Base-by-base conservation (phyloP, 2,888 invertebrate genomes). In the Physocephala rufipes region DNA sequence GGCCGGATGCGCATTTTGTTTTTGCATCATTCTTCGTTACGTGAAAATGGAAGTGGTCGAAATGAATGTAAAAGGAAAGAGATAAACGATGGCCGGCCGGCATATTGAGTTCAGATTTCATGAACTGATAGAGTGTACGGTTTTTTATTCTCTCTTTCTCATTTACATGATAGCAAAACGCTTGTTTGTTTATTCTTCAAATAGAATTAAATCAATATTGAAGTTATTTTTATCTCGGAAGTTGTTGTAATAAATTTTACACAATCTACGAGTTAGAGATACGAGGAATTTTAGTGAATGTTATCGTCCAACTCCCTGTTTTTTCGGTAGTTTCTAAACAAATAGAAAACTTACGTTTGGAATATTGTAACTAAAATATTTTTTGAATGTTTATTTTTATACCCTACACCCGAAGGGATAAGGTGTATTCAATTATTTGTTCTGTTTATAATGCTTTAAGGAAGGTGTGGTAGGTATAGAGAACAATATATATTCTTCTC, bases 191-290 rank as follows among this genome's bases (percentile, higher is more conserved):
- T 62, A 24, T 62, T 62, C 28, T 5, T 30, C 61, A 28, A 68
- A 68, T 62, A 62, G 9, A 49, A 68, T 21, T 49, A 51, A 61
- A 49, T 61, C 62, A 62, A 51, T 68, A 49, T 62, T 49, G 49
- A 49, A 36, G 9, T 36, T 36, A 21, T 30, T 21, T 24, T 68
- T 36, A n/a, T n/a, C n/a, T 58, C n/a, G 16, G 24, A 30, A 62
- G 62, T 51, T 68, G 68, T 68, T 68, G 68, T 61, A 68, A 68
- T 62, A 51, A 68, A 68, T 61, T 61, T 13, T 15, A 47, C 43
- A 16, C 63, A 47, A 15, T 58, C 26, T 58, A 1, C 19, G n/a
- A 5, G 4, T 49, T 4, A 47, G 47, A 47, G 9, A 36, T 36
- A 36, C 36, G 9, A 36, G 36, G 9, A 36, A 9, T 9, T 7